These are phyloP conservation scores for Sceliomorpha sp. DNA, from an alignment of 2,888 invertebrate genomes.

Conservation along the genomic window DNA sequence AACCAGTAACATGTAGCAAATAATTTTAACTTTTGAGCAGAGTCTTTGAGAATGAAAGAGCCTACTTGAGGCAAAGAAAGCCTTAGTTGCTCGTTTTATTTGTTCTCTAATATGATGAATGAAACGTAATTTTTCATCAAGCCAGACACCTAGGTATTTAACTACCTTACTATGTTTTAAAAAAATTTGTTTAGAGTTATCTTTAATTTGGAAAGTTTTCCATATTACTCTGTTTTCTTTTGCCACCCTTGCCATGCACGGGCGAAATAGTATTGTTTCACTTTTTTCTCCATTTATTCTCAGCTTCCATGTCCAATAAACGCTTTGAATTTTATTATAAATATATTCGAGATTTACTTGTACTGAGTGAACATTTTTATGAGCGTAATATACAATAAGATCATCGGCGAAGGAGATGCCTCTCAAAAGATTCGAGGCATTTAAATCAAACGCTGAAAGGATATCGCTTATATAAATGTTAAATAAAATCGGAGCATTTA, in stretches of 20 bases:
- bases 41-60: conserved; percentile 44
- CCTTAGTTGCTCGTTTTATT: conserved; percentile 32
- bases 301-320: conserved; percentile 44
- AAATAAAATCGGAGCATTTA: conserved; percentile 21
- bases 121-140: conserved; percentile 34
- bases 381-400: conserved; percentile 11
- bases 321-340: conserved; percentile 10
- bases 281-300: conserved; percentile 46
- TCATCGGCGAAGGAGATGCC: conserved; percentile 44
- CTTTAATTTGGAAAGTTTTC: conserved; percentile 19
- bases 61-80: conserved; percentile 14
- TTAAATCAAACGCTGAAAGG: conserved; percentile 8
- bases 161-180: conserved; percentile 29
- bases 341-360: conserved; percentile 9
- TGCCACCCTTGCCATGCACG: conserved; percentile 8
- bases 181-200: neutral
- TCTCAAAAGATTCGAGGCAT: neutral
- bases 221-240: neutral
- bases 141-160: conserved; percentile 40
- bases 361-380: conserved; percentile 8
- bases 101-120: conserved; percentile 28
- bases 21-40: conserved; percentile 22
- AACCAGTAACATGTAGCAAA: conserved; percentile 29
- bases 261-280: conserved; percentile 50
- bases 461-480: conserved; percentile 23